Conservation (phyloP, 1,140 invertebrate genomes). For the Drosophila serrata region DNA sequence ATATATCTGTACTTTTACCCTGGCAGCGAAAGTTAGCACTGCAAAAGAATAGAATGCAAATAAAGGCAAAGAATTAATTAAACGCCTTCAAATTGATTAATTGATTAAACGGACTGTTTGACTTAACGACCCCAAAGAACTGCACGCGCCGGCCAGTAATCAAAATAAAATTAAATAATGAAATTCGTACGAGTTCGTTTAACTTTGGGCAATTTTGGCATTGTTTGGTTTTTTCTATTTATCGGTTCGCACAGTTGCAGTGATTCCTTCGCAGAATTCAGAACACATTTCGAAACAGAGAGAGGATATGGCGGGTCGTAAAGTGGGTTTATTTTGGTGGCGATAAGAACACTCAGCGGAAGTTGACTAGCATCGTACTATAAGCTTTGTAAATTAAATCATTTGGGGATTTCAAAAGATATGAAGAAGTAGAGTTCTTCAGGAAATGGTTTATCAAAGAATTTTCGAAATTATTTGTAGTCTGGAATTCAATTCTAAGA, state of each 20-base stretch:
- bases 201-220: conserved; percentile 45
- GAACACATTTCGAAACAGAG: conserved; percentile 8
- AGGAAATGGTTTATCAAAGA: background rate
- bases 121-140: conserved; percentile 19
- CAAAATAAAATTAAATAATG: conserved; percentile 28
- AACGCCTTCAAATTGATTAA: conserved; percentile 63
- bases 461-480: background rate
- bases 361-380: background rate
- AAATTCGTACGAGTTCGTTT: conserved; percentile 59
- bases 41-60: conserved; percentile 24
- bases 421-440: background rate
- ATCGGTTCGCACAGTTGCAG: conserved; percentile 11
- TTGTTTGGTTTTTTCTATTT: conserved; percentile 10
- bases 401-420: background rate
- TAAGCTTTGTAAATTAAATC: background rate
- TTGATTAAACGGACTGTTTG: conserved; percentile 47
- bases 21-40: conserved; percentile 30
- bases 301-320: conserved; percentile 25
- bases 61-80: conserved; percentile 65
- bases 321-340: conserved; percentile 27
- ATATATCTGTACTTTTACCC: background rate
- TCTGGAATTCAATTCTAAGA: background rate
- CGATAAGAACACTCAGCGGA: conserved; percentile 31
- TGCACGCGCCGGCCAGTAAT: conserved; percentile 39
- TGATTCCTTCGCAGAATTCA: conserved; percentile 13